phyloP scores from a whole-genome alignment of 1,140 invertebrate species.

The Melanaphis sacchari region DNA sequence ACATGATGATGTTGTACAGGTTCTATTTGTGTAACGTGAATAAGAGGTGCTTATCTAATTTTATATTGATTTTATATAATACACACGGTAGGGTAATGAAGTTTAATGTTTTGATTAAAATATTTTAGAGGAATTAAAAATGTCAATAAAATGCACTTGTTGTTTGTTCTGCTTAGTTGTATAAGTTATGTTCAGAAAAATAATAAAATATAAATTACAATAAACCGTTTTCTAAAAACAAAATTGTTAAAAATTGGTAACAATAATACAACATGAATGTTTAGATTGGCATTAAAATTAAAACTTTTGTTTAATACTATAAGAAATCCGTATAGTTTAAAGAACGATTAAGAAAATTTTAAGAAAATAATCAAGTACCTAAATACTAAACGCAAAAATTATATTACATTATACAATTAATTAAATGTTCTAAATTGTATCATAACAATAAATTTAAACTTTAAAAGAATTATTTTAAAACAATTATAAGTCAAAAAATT shows the following conservation, averaged over 20 bases:
- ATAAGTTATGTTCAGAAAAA: not conserved
- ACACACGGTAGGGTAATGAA: not conserved
- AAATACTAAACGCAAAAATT: not conserved
- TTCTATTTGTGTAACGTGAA: constrained; percentile 6
- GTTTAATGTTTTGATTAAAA: not conserved
- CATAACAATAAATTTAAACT: not conserved
- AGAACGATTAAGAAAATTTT: not conserved
- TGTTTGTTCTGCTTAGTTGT: not conserved
- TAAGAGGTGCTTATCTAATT: not conserved
- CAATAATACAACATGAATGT: not conserved
- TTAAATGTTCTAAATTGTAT: not conserved
- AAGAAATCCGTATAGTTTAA: not conserved
- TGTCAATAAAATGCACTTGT: not conserved
- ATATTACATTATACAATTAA: not conserved
- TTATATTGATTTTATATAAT: not conserved
- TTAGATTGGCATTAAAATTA: not conserved
- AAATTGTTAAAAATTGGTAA: not conserved
- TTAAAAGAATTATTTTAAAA: not conserved
- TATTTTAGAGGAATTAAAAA: not conserved
- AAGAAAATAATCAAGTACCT: not conserved
- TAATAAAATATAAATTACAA: not conserved
- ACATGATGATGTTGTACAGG: not conserved
- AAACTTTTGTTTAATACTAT: not conserved
- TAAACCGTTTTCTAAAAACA: not conserved
- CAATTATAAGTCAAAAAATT: not conserved